A percentile compares a stretch with the other conserved stretches of the same genome.
These are phyloP conservation scores for Cyanistes caeruleus DNA, from an alignment of 2,113 vertebrate genomes.

Conservation along the genomic window DNA sequence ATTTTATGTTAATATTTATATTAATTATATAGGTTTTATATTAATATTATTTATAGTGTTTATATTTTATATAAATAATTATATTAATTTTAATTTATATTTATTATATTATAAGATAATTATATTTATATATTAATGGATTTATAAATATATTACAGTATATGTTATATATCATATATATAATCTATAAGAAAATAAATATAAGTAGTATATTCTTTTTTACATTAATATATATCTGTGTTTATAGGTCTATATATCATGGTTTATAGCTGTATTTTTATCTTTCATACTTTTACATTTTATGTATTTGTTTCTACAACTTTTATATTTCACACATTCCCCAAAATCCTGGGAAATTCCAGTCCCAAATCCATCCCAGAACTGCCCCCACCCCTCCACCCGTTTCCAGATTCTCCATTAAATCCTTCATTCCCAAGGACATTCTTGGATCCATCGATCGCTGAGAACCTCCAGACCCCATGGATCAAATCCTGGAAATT, in stretches of 20 bases:
- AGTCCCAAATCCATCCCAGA: not conserved
- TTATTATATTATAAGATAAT: too few relatives aligned
- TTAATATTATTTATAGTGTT: too few relatives aligned
- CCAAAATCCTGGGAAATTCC: not conserved
- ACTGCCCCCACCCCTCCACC: accelerated
- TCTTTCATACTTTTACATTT: not conserved
- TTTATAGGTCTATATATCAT: not conserved
- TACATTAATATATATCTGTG: too few relatives aligned
- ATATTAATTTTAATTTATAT: too few relatives aligned
- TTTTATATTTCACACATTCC: not conserved
- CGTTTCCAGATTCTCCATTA: accelerated
- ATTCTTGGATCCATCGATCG: not conserved
- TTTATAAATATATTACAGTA: too few relatives aligned
- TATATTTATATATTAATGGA: too few relatives aligned
- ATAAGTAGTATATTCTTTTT: not conserved
- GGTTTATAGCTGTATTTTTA: not conserved
- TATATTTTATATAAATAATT: too few relatives aligned
- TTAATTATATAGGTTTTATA: too few relatives aligned
- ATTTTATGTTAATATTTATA: too few relatives aligned
- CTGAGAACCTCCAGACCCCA: not conserved
- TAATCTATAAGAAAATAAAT: not conserved
- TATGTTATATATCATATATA: too few relatives aligned
- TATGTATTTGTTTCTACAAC: too few relatives aligned
- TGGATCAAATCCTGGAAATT: not conserved
- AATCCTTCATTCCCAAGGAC: not conserved